A percentile compares a stretch with the other conserved stretches of the same genome.
Evolutionary conservation across 2,888 invertebrate genomes (phyloP).

Genomic region (Archips xylosteana): DNA sequence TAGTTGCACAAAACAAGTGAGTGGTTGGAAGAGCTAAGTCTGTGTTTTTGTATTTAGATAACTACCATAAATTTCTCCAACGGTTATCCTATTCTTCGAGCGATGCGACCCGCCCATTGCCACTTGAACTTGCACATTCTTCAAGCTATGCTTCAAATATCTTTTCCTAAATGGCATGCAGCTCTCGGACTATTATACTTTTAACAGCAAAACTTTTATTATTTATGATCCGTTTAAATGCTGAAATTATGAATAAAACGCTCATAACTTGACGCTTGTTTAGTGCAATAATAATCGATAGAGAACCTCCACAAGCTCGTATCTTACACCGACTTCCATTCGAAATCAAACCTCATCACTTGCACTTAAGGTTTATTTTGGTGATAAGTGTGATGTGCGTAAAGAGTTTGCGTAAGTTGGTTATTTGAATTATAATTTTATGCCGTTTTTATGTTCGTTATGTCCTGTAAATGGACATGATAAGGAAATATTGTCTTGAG

Average conservation of each 20-base stretch:
- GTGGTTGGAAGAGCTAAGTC: no score
- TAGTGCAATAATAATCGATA: slow-evolving; percentile 15
- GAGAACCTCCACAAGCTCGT: not conserved
- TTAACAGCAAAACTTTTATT: slow-evolving; percentile 36
- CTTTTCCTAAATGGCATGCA: no score
- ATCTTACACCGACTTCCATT: not conserved
- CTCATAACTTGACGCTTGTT: slow-evolving; percentile 29
- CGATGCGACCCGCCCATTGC: no score
- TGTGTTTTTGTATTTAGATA: no score
- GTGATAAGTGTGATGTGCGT: not conserved
- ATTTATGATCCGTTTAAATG: slow-evolving; percentile 38
- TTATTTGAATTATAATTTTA: slow-evolving; percentile 13
- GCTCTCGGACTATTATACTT: slow-evolving; percentile 17
- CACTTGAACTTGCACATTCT: no score
- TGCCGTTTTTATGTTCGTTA: slow-evolving; percentile 21
- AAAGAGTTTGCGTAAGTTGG: not conserved
- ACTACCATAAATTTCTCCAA: no score
- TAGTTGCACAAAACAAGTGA: no score
- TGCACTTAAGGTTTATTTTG: not conserved
- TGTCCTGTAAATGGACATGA: slow-evolving; percentile 19
- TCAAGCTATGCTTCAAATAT: no score
- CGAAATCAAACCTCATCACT: not conserved
- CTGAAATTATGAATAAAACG: slow-evolving; percentile 35
- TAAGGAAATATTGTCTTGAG: slow-evolving; percentile 7
- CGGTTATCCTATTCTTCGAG: no score